Conservation (phyloP, 2,113 vertebrate species). For the Oreotragus oreotragus region DNA sequence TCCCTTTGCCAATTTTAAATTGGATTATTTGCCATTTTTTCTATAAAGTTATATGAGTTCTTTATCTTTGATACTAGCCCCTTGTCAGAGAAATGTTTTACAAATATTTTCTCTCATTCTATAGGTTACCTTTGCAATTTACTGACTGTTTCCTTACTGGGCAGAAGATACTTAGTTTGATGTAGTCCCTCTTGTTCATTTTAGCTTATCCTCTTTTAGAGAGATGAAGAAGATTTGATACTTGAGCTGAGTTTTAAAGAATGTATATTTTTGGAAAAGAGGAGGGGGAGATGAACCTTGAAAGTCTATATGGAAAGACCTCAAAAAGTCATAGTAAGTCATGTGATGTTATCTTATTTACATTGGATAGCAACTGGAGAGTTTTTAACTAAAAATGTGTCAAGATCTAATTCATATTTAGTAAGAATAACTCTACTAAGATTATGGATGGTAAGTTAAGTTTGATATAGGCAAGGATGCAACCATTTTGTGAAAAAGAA, state of each 20-base stretch:
- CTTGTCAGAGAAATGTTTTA: not conserved
- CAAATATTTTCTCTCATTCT: not conserved
- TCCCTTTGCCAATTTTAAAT: not conserved
- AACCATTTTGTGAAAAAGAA: not conserved
- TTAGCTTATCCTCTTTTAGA: not conserved
- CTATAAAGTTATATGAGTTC: not conserved
- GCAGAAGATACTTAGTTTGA: not conserved
- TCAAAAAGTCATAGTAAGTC: not conserved
- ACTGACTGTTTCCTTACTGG: not conserved
- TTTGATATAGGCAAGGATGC: not conserved
- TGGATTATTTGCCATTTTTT: not conserved
- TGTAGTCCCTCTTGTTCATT: not conserved
- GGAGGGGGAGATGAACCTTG: not conserved
- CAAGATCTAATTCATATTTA: not conserved
- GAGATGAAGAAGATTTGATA: not conserved
- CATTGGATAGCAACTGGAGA: not conserved
- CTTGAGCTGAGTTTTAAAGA: not conserved
- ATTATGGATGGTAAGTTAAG: not conserved
- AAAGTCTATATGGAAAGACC: not conserved
- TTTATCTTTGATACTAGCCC: not conserved
- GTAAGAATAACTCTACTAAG: not conserved
- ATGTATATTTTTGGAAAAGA: not conserved
- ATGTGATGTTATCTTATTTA: not conserved
- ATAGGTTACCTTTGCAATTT: not conserved
- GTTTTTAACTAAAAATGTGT: slow-evolving; percentile 3